phyloP scores from a whole-genome alignment of 35 echinoderm and acorn worm genomes.

The Chiridota heheva region DNA sequence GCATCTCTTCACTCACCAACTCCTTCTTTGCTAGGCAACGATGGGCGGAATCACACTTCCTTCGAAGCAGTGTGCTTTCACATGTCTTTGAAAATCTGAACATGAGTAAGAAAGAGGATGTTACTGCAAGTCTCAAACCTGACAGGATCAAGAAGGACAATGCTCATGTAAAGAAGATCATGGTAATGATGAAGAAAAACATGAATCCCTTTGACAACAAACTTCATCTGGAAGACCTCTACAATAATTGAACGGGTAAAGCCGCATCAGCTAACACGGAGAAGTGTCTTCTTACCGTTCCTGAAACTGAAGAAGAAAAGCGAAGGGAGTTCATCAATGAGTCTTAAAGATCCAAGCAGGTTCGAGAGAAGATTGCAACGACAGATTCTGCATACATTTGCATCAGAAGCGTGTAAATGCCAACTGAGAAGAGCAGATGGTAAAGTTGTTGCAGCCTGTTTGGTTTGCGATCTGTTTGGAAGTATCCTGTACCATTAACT shows the following conservation, averaged over 20 bases:
- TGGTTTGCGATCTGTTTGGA: slow-evolving; percentile 17
- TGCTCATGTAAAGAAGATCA: slow-evolving; percentile 12
- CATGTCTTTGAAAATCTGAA: slow-evolving; percentile 15
- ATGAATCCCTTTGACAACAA: slow-evolving; percentile 18
- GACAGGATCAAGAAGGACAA: slow-evolving; percentile 7
- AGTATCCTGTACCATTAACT: no score
- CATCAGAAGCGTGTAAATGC: not conserved
- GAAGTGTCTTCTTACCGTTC: slow-evolving; percentile 2
- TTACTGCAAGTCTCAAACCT: not conserved
- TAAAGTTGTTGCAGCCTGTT: slow-evolving; percentile 39
- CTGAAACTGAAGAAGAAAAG: not conserved
- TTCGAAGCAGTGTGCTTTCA: not conserved
- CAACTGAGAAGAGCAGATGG: not conserved
- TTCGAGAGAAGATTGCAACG: slow-evolving; percentile 24
- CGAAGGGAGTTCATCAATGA: not conserved
- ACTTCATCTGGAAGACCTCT: not conserved
- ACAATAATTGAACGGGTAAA: slow-evolving; percentile 13
- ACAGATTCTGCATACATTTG: slow-evolving; percentile 10
- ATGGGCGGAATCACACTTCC: slow-evolving; percentile 21
- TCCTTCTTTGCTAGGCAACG: slow-evolving; percentile 10
- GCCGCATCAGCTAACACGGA: not conserved
- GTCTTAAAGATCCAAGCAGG: not conserved
- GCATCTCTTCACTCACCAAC: slow-evolving; percentile 4
- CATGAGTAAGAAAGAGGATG: slow-evolving; percentile 25
- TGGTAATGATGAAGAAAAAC: not conserved